Percentiles rank a stretch among this genome's conserved stretches.
These are phyloP conservation scores for Diploptera punctata DNA, from an alignment of 2,888 invertebrate genomes.

Conservation along the genomic window DNA sequence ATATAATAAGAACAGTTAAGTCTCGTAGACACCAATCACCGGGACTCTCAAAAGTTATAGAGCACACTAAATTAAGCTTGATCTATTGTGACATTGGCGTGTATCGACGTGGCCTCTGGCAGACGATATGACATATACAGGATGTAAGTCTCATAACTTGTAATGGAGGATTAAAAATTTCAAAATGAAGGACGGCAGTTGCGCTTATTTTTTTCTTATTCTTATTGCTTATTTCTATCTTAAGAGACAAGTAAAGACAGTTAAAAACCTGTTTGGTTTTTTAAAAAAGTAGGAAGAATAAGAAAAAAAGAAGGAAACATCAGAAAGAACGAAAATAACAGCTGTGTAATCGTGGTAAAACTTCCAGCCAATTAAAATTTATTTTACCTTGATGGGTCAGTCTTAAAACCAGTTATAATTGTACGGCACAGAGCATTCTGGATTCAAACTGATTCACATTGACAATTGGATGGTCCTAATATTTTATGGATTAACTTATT, in stretches of 20 bases:
- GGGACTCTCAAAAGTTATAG: no score
- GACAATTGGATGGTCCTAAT: no score
- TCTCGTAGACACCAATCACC: no score
- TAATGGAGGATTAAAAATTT: slow-evolving; percentile 8
- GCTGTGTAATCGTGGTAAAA: slow-evolving; percentile 17
- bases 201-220: background rate
- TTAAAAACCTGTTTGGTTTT: slow-evolving; percentile 2
- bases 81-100: no score
- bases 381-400: slow-evolving; percentile 22
- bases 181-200: slow-evolving; percentile 16
- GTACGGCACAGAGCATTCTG: background rate
- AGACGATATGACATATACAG: no score
- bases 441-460: no score
- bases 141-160: no score
- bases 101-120: no score
- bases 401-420: slow-evolving; percentile 24
- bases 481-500: no score
- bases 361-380: slow-evolving; percentile 26
- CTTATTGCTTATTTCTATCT: slow-evolving; percentile 3
- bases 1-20: no score
- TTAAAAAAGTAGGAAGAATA: background rate
- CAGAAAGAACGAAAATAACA: background rate
- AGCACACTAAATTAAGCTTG: no score
- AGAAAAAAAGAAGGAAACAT: background rate
- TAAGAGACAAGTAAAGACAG: background rate